Base-by-base conservation (phyloP, 2,888 invertebrate genomes). In the Callyntrura guangdongensis region DNA sequence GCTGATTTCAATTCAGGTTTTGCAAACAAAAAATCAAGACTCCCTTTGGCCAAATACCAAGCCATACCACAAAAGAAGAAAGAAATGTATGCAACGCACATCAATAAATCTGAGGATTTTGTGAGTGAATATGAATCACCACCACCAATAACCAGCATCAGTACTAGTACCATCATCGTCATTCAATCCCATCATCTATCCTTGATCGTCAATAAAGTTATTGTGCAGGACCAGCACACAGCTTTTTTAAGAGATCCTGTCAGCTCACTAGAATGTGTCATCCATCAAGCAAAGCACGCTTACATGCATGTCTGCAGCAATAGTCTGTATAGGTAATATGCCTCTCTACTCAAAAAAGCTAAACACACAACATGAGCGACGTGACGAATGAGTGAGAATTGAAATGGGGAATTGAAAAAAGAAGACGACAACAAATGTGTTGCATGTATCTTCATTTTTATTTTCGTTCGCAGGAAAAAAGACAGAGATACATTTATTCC, bases 211-310 rank as follows among this genome's bases (percentile, higher is more conserved):
- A 11, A 49, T 36, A 49, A 22, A 49, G 27, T 49, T 72, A 77
- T 77, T 77, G 77, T 77, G 77, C 53, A 79, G 79, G 79, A 79
- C 79, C 79, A 79, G 79, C 8, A 79, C 47, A 27, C 14, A 79
- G 79, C 53, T 56, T 79, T 79, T 74, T 74, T 74, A 79, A 79
- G 79, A 79, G 79, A 56, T 56, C 53, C 79, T 79, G 79, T 79
- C 79, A 79, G 79, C 79, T 79, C 79, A 79, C 56, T 12, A 79
- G 79, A 79, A 79, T 79, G 79, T 79, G 79, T 56, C 79, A 79
- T 79, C 79, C 56, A 79, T 79, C 79, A 79, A 79, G 59, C 56
- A 53, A 79, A 36, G 59, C 27, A 56, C 22, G 17, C 22, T 27
- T 36, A 27, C 49, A 47, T n/a, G n/a, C n/a, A n/a, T n/a, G n/a